phyloP scores from a whole-genome alignment of 2,113 vertebrate genomes.

The Albula goreensis region DNA sequence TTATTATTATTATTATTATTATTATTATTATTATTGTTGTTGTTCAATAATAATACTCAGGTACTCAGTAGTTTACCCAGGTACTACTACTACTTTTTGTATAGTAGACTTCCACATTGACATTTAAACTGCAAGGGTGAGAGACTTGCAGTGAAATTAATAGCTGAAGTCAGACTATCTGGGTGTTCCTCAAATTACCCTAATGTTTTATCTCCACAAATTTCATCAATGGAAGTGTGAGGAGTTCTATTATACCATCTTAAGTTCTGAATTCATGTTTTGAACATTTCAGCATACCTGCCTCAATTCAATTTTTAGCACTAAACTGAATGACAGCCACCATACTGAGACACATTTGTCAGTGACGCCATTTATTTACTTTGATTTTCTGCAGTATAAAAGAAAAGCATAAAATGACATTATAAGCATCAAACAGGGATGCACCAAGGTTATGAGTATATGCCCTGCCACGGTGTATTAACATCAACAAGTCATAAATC shows the following conservation, averaged over 20 bases:
- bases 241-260: not conserved
- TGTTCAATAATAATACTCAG: no score
- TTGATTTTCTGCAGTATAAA: not conserved
- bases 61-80: no score
- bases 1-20: not conserved
- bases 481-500: not conserved
- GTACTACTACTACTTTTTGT: not conserved
- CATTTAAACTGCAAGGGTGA: constrained; percentile 1
- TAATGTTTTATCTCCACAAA: not conserved
- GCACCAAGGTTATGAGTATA: not conserved
- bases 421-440: not conserved
- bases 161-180: not conserved
- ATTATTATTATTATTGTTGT: not conserved
- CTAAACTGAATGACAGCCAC: not conserved
- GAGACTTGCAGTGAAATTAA: not conserved
- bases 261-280: not conserved
- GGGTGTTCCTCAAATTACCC: not conserved
- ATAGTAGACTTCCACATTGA: not conserved
- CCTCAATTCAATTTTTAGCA: not conserved
- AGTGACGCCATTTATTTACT: not conserved
- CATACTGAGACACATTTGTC: not conserved
- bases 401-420: not conserved
- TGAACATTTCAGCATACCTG: not conserved
- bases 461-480: not conserved
- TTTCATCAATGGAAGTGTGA: not conserved